Evolutionary conservation across 1,140 invertebrate species (phyloP).

Genomic region (Dendroctonus ponderosae): DNA sequence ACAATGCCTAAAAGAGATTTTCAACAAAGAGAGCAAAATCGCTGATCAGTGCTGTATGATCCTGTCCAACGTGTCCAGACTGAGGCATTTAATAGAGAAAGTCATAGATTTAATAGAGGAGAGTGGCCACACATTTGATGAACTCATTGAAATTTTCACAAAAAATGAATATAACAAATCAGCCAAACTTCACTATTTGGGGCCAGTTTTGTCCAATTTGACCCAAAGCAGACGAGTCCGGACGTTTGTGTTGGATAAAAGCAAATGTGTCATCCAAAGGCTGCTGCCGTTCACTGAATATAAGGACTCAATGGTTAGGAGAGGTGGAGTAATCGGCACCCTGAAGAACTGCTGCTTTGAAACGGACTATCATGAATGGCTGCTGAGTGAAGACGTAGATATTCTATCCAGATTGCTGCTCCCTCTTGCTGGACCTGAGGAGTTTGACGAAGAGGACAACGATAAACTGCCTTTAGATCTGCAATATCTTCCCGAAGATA

Average conservation of each 20-base stretch:
- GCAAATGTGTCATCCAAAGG: constrained; percentile 59
- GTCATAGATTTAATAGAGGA: constrained; percentile 61
- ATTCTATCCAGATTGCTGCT: constrained; percentile 75
- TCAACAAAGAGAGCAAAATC: constrained; percentile 56
- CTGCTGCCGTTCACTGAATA: constrained; percentile 77
- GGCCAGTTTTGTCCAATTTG: constrained; percentile 69
- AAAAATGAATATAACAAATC: constrained; percentile 67
- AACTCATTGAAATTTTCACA: constrained; percentile 68
- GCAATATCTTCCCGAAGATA: constrained; percentile 79
- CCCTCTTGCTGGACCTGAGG: constrained; percentile 85
- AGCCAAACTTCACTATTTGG: constrained; percentile 73
- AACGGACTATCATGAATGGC: constrained; percentile 69
- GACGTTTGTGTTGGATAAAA: constrained; percentile 55
- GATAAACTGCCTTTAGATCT: constrained; percentile 80
- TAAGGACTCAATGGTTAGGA: constrained; percentile 63
- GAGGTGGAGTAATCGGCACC: constrained; percentile 68
- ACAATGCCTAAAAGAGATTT: constrained; percentile 53
- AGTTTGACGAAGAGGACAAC: constrained; percentile 86
- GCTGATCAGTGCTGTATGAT: constrained; percentile 79
- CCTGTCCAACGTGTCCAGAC: constrained; percentile 75
- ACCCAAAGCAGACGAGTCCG: constrained; percentile 62
- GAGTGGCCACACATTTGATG: constrained; percentile 57
- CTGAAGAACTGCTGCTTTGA: constrained; percentile 74
- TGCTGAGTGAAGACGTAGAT: constrained; percentile 75
- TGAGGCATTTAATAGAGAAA: constrained; percentile 55